These are phyloP conservation scores for Alligator mississippiensis DNA, from an alignment of 2,113 vertebrate species.

Conservation along the genomic window DNA sequence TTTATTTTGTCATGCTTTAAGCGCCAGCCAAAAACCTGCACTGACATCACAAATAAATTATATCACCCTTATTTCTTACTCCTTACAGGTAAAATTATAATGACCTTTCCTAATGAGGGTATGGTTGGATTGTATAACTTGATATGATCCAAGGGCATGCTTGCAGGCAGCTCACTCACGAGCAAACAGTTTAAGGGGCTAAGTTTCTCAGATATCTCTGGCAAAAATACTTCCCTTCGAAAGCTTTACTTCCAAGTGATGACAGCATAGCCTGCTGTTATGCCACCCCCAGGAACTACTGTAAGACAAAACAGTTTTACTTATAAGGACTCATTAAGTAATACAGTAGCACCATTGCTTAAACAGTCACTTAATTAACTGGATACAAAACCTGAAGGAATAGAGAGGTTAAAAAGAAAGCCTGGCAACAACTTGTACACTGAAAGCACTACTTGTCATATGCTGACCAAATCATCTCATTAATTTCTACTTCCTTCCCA, in stretches of 20 bases:
- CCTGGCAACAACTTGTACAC: too few species aligned
- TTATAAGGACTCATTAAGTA: not conserved
- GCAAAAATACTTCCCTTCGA: constrained; percentile 43
- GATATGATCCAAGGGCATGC: not conserved
- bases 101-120: not conserved
- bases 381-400: not conserved
- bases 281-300: not conserved
- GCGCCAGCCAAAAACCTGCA: not conserved
- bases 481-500: too few species aligned
- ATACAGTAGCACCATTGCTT: not conserved
- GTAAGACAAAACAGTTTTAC: not conserved
- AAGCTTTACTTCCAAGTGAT: not conserved
- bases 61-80: not conserved
- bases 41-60: not conserved
- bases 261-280: not conserved
- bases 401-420: too few species aligned
- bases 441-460: too few species aligned
- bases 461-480: too few species aligned
- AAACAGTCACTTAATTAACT: not conserved
- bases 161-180: not conserved
- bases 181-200: constrained; percentile 13
- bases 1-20: too few species aligned
- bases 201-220: not conserved
- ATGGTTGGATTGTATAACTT: not conserved
- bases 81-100: not conserved